A percentile compares a stretch with the other conserved stretches of the same genome.
Conservation (phyloP, 1,140 invertebrate genomes). For the Hycleus phaleratus region DNA sequence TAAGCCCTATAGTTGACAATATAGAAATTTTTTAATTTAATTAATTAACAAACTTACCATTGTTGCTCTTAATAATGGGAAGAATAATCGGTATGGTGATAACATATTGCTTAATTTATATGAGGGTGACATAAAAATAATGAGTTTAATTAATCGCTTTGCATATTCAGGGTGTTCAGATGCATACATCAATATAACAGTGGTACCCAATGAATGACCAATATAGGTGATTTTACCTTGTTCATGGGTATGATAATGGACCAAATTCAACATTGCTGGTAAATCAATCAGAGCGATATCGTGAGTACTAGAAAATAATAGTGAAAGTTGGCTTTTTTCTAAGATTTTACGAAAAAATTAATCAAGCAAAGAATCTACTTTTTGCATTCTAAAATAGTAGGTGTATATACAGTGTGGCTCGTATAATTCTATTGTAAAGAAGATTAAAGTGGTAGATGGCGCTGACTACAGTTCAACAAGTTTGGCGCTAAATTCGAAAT, state of each 20-base stretch:
- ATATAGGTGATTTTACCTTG: constrained; percentile 46
- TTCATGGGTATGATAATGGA: constrained; percentile 42
- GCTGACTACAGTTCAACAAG: no score
- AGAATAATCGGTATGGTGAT: constrained; percentile 30
- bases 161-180: constrained; percentile 40
- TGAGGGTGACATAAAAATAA: constrained; percentile 34
- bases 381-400: no score
- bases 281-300: constrained; percentile 54
- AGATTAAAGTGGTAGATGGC: no score
- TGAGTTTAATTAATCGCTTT: constrained; percentile 23
- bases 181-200: constrained; percentile 41
- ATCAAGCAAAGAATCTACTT: no score
- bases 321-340: no score
- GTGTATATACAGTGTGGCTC: no score
- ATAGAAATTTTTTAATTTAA: neutral
- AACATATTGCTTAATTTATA: constrained; percentile 32
- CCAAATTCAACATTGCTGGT: constrained; percentile 49
- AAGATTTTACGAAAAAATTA: no score
- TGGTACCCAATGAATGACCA: constrained; percentile 45
- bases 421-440: no score
- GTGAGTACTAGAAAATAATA: constrained; percentile 38
- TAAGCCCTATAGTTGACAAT: constrained; percentile 21
- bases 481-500: neutral
- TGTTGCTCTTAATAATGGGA: constrained; percentile 25
- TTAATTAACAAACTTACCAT: constrained; percentile 16